phyloP scores from a whole-genome alignment of 2,113 vertebrate genomes.

The Pogona vitticeps region DNA sequence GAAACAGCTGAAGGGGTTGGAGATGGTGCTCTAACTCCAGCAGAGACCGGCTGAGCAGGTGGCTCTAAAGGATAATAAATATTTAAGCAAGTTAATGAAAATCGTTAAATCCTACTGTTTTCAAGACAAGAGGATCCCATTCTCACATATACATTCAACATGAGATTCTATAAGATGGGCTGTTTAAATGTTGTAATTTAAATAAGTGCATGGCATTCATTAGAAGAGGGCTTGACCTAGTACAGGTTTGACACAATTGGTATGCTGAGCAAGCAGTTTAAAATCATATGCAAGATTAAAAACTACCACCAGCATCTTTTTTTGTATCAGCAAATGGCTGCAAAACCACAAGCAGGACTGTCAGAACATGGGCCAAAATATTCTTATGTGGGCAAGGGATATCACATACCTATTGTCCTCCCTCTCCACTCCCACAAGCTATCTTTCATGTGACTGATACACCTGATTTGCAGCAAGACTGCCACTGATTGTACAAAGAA shows the following conservation, averaged over 20 bases:
- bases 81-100: neutral
- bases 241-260: neutral
- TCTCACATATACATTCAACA: neutral
- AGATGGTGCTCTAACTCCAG: slow-evolving; percentile 89
- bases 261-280: neutral
- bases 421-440: too few relatives aligned
- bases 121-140: neutral
- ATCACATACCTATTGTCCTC: too few relatives aligned
- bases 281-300: neutral
- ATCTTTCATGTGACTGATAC: too few relatives aligned
- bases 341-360: neutral
- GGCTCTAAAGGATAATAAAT: slow-evolving; percentile 76
- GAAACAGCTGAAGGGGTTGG: slow-evolving; percentile 90
- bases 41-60: slow-evolving; percentile 88
- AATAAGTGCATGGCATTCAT: neutral
- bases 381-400: too few relatives aligned
- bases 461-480: too few relatives aligned
- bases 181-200: neutral
- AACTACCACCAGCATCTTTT: neutral
- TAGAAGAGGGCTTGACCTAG: neutral
- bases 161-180: neutral
- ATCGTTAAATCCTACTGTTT: neutral
- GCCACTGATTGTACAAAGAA: too few relatives aligned
- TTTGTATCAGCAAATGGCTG: neutral
- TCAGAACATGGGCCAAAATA: too few relatives aligned